Evolutionary conservation across 2,797 vertebrate species (phyloP).

Genomic region (Lagodon rhomboides): DNA sequence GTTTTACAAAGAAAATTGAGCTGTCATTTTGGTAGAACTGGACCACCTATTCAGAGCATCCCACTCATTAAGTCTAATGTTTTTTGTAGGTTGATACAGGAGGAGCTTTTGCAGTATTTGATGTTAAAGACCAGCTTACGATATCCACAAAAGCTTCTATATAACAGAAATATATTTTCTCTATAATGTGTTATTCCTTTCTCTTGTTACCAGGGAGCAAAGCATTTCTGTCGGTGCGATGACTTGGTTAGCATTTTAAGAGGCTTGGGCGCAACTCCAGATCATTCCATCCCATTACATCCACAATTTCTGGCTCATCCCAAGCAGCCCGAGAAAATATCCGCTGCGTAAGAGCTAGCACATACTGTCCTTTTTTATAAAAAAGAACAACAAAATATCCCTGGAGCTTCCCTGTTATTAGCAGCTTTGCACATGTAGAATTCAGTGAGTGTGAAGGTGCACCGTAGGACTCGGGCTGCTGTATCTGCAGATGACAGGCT

Average conservation of each 20-base stretch:
- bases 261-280: conserved; percentile 59
- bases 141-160: conserved; percentile 17
- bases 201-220: conserved; percentile 5
- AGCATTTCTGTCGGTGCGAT: conserved; percentile 40
- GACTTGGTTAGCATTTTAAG: conserved; percentile 65
- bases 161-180: conserved; percentile 14
- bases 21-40: conserved; percentile 53
- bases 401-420: conserved; percentile 24
- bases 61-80: conserved; percentile 21
- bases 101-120: conserved; percentile 14
- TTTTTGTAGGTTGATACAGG: conserved; percentile 16
- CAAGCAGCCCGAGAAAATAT: conserved; percentile 46
- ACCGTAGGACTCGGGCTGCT: conserved; percentile 18
- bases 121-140: conserved; percentile 23
- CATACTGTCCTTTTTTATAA: conserved; percentile 22
- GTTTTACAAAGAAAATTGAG: conserved; percentile 68
- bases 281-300: conserved; percentile 64
- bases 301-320: conserved; percentile 56
- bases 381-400: conserved; percentile 11
- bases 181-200: conserved; percentile 8
- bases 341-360: conserved; percentile 33
- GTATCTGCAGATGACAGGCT: conserved; percentile 48
- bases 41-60: conserved; percentile 67
- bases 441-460: conserved; percentile 45
- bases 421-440: conserved; percentile 25